These are phyloP conservation scores for Fringilla coelebs DNA, from an alignment of 2,797 vertebrate species.

Conservation along the genomic window DNA sequence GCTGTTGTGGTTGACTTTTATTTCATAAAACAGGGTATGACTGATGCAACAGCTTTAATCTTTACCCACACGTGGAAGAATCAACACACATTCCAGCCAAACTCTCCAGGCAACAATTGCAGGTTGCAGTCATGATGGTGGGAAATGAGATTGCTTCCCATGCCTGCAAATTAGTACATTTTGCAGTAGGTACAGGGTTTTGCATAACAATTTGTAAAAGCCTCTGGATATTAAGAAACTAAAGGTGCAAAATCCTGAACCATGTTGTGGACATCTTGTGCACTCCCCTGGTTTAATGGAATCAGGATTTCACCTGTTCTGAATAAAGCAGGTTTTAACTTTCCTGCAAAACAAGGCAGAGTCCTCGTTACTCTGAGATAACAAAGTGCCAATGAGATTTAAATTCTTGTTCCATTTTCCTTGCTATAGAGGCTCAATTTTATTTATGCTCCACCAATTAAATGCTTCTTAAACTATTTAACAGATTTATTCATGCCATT, in stretches of 20 bases:
- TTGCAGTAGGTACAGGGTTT: not conserved
- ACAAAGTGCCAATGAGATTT: not conserved
- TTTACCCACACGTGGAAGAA: not conserved
- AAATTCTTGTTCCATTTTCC: not conserved
- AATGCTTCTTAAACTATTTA: not conserved
- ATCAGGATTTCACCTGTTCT: not conserved
- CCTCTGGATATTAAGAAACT: not conserved
- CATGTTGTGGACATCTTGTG: fast-evolving
- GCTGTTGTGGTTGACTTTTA: not conserved
- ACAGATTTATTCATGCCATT: not conserved
- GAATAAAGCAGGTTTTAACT: not conserved
- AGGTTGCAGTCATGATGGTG: not conserved
- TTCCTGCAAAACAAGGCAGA: not conserved
- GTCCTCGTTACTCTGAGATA: not conserved
- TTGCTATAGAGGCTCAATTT: not conserved
- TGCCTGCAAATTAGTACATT: not conserved
- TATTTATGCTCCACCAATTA: not conserved
- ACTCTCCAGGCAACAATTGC: not conserved
- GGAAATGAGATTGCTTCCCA: not conserved
- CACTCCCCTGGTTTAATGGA: not conserved
- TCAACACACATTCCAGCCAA: not conserved
- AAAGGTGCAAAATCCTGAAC: not conserved
- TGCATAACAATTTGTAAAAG: not conserved
- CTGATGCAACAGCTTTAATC: not conserved
- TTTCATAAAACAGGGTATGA: not conserved